Percentiles rank a stretch among this genome's conserved stretches.
Conservation (phyloP, 2,113 vertebrate genomes). For the Lonchura striata region DNA sequence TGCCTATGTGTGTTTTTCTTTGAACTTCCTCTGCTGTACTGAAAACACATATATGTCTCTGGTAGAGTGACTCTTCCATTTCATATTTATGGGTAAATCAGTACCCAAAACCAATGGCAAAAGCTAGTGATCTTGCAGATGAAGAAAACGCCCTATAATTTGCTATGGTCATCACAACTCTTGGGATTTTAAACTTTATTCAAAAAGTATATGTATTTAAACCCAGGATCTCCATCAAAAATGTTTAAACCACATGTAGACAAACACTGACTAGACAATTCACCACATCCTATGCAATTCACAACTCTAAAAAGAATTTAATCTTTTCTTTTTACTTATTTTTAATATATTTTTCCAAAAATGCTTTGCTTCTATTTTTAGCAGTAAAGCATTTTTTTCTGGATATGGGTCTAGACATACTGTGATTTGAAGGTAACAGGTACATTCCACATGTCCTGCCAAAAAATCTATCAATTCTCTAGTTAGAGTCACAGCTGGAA, state of each 20-base stretch:
- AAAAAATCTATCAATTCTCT: background rate
- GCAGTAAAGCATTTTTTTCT: constrained; percentile 44
- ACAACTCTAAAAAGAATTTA: constrained; percentile 63
- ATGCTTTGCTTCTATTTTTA: constrained; percentile 45
- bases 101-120: constrained; percentile 70
- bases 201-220: constrained; percentile 70
- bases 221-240: constrained; percentile 64
- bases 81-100: constrained; percentile 72
- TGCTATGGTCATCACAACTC: constrained; percentile 67
- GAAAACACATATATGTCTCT: constrained; percentile 65
- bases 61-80: constrained; percentile 26
- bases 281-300: constrained; percentile 59
- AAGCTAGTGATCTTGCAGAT: constrained; percentile 76
- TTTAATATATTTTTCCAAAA: constrained; percentile 26
- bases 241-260: constrained; percentile 70
- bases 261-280: constrained; percentile 72
- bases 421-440: constrained; percentile 46
- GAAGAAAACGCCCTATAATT: constrained; percentile 79
- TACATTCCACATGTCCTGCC: constrained; percentile 1
- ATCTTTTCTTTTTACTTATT: background rate
- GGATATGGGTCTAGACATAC: constrained; percentile 51
- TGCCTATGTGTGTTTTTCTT: constrained; percentile 1
- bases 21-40: background rate
- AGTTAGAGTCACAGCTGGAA: background rate
- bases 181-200: constrained; percentile 74